Evolutionary conservation across 2,113 vertebrate genomes (phyloP).

Genomic region (Zosterops hypoxanthus): DNA sequence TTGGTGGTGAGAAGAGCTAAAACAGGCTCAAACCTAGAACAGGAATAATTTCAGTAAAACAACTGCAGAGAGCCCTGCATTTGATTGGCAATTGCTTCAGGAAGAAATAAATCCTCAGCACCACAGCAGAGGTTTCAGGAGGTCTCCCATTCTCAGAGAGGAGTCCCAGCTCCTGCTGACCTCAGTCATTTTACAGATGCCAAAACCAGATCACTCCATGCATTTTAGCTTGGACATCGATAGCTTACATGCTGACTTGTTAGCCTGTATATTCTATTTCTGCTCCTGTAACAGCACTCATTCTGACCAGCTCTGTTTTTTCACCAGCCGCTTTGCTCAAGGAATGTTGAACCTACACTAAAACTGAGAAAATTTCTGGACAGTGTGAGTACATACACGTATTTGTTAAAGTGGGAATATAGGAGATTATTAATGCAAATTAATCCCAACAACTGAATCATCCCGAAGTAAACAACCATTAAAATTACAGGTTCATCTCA

Average conservation of each 20-base stretch:
- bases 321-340: not conserved
- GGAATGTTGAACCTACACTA: too few relatives aligned
- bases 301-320: not conserved
- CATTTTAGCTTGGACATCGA: not conserved
- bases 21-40: not conserved
- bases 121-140: not conserved
- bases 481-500: not conserved
- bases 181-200: not conserved
- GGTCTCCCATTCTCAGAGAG: fast-evolving
- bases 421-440: not conserved
- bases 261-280: not conserved
- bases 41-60: not conserved
- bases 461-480: not conserved
- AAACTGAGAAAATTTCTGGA: too few relatives aligned
- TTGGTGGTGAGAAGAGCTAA: not conserved
- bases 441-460: not conserved
- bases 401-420: too few relatives aligned
- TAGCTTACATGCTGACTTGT: fast-evolving
- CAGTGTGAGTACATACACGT: too few relatives aligned
- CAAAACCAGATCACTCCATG: not conserved
- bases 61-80: not conserved
- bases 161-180: not conserved
- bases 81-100: not conserved
- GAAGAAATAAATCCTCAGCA: not conserved
- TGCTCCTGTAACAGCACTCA: not conserved